Base-by-base conservation (phyloP, 2,797 vertebrate genomes). In the Mormyrops boulengeri region DNA sequence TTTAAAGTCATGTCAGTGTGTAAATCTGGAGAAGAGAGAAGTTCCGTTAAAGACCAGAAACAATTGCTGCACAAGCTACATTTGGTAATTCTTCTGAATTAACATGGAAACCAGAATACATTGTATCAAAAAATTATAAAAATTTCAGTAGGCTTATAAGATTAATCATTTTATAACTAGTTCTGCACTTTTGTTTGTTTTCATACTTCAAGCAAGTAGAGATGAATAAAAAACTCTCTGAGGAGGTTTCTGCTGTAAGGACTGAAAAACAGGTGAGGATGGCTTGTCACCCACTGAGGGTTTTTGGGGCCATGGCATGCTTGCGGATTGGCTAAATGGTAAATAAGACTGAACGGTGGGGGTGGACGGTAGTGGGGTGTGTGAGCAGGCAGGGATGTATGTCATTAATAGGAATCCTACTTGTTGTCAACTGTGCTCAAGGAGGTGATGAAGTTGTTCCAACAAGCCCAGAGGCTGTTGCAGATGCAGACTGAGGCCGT, bases 251-350 rank as follows among this genome's bases (percentile, higher is more conserved):
- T 14, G 86, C 62, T 47, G 92, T 96, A 57, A 96, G 95, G 95
- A 93, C 95, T 93, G 97, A 97, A 92, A 99, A 98, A 88, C 95
- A 97, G 96, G 98, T 97, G 88, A 92, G 62, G 69, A 60, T n/a
- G 69, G 73, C 14, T 66, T 49, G 4, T 62, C 57, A 62, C n/a
- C 3, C 19, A 44, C n/a, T 3, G 19, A 0, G 19, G 2, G 17
- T 44, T 26, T 69, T 57, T 34, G 44, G 41, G 14, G 62, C n/a
- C 49, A 52, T 53, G 60, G 41, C 30, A 57, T 50, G 80, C 47
- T 69, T 49, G 8, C 19, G 2, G 57, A 80, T 90, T 87, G 53
- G 38, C 80, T 57, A 49, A 66, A 47, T 55, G 60, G 2, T 85
- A 66, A 90, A 85, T 53, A 22, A 73, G 47, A 34, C 38, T 85